Percentiles rank a stretch among this genome's conserved stretches.
phyloP scores from a whole-genome alignment of 2,113 vertebrate genomes.

The Gorsachius goisagi region DNA sequence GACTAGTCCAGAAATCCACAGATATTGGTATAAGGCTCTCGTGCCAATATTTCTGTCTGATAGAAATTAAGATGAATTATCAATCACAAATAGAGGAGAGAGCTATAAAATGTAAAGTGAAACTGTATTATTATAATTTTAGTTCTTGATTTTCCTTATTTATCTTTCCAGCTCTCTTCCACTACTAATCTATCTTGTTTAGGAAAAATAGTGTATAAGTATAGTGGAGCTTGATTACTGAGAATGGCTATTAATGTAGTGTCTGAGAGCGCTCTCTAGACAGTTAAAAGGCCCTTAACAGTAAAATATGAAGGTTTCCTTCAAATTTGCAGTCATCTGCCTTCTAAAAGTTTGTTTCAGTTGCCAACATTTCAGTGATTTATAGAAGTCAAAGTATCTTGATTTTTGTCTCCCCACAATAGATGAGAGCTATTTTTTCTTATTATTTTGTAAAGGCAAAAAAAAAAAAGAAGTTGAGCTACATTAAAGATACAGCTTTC shows the following conservation, averaged over 20 bases:
- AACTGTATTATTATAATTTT: constrained; percentile 13
- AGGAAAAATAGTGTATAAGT: constrained; percentile 2
- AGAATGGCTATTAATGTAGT: constrained; percentile 12
- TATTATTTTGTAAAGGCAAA: constrained; percentile 39
- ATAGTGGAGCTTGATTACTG: background rate
- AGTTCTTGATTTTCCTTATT: background rate
- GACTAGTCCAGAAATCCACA: background rate
- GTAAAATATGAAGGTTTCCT: constrained; percentile 44
- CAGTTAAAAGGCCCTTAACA: constrained; percentile 36
- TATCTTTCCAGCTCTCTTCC: constrained; percentile 12
- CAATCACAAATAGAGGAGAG: background rate
- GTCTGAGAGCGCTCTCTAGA: background rate
- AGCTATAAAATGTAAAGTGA: background rate
- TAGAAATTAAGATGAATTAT: constrained; percentile 32
- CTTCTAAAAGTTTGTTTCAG: constrained; percentile 57
- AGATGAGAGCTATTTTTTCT: constrained; percentile 33
- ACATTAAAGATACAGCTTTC: constrained; percentile 63
- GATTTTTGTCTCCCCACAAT: constrained; percentile 61
- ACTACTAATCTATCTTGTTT: constrained; percentile 16
- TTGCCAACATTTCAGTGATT: constrained; percentile 61
- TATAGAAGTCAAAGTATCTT: constrained; percentile 57
- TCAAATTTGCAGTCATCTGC: constrained; percentile 43
- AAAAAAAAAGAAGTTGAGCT: background rate
- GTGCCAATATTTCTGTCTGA: background rate
- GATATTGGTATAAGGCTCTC: background rate